Conservation (phyloP, 2,888 invertebrate species). For the Saturnia pavonia region DNA sequence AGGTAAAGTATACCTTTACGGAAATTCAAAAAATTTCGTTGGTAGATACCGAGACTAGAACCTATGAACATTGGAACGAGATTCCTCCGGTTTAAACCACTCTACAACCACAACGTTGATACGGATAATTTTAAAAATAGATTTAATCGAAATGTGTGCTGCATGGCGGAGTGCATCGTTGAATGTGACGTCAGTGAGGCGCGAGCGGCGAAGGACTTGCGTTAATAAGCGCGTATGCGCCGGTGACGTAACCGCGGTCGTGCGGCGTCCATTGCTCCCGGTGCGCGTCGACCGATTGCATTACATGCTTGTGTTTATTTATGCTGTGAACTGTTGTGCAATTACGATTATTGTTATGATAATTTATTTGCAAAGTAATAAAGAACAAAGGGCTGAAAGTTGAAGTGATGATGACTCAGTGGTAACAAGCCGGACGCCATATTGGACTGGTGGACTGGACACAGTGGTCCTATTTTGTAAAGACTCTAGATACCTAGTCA, state of each 20-base stretch:
- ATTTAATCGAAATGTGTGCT: background rate
- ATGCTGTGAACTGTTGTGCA: background rate
- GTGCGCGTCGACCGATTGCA: background rate
- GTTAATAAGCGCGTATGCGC: background rate
- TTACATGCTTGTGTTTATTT: background rate
- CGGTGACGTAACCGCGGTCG: conserved; percentile 1
- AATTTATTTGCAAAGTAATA: conserved; percentile 7
- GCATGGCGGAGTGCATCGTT: background rate
- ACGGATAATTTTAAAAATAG: background rate
- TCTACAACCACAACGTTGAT: background rate
- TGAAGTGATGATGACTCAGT: background rate
- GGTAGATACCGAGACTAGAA: too few relatives aligned
- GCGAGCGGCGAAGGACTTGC: too few relatives aligned
- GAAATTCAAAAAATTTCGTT: too few relatives aligned
- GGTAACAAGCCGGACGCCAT: background rate
- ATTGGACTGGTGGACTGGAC: too few relatives aligned
- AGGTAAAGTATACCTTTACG: too few relatives aligned
- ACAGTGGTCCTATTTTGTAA: background rate
- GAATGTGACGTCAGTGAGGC: background rate
- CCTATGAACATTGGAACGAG: too few relatives aligned
- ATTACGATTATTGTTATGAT: conserved; percentile 5
- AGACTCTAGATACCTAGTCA: background rate
- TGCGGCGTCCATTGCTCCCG: background rate
- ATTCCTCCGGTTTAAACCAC: too few relatives aligned
- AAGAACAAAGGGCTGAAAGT: background rate